Evolutionary conservation across 2,113 vertebrate species (phyloP).

Genomic region (Etheostoma cragini): DNA sequence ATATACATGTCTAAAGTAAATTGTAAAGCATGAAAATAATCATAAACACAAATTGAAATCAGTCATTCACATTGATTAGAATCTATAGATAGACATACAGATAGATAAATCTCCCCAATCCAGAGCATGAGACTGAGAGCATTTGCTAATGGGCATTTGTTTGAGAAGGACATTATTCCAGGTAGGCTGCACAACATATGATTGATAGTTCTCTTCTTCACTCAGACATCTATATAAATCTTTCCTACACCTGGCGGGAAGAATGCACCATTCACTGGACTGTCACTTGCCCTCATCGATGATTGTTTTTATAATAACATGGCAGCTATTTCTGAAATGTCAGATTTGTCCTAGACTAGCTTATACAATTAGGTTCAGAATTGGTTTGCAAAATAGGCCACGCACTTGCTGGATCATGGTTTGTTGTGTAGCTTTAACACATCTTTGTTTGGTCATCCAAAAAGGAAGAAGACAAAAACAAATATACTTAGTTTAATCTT

Average conservation of each 20-base stretch:
- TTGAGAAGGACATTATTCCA: conserved; percentile 27
- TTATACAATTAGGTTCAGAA: conserved; percentile 22
- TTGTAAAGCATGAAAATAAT: neutral
- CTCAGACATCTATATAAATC: conserved; percentile 27
- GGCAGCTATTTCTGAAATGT: conserved; percentile 28
- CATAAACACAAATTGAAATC: conserved; percentile 16
- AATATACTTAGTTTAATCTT: neutral
- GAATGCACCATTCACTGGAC: conserved; percentile 15
- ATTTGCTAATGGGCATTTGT: conserved; percentile 13
- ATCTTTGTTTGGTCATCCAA: neutral
- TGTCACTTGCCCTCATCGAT: conserved; percentile 28
- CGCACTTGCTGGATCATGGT: neutral
- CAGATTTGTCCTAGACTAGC: conserved; percentile 30
- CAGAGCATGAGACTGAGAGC: neutral
- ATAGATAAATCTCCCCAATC: neutral
- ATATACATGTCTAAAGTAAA: conserved; percentile 21
- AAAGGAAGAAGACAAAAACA: neutral
- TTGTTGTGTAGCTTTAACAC: conserved; percentile 15
- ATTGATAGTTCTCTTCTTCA: conserved; percentile 37
- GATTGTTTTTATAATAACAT: conserved; percentile 11
- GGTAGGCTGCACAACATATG: conserved; percentile 28
- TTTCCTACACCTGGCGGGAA: conserved; percentile 10
- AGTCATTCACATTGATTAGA: neutral
- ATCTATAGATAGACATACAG: too few species aligned
- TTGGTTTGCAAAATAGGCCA: conserved; percentile 23